These are phyloP conservation scores for Caenorhabditis tropicalis DNA, from an alignment of 1,140 invertebrate genomes.

Conservation along the genomic window DNA sequence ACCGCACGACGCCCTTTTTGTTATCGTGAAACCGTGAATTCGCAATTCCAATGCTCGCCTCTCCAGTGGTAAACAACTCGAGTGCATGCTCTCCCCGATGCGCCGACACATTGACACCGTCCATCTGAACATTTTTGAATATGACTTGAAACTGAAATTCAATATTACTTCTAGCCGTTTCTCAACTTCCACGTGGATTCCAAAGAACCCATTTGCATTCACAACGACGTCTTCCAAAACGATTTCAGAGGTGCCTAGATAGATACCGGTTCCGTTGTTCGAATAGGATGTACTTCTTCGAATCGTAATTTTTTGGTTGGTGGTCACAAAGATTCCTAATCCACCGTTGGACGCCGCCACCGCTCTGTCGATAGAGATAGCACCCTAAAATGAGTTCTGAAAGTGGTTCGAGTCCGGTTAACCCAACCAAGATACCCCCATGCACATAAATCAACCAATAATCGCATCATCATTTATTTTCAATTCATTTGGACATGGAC, in stretches of 20 bases:
- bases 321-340: neutral
- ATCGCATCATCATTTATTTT: slow-evolving; percentile 33
- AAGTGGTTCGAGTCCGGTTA: too few species aligned
- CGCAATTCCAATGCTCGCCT: slow-evolving; percentile 15
- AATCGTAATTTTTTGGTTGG: neutral
- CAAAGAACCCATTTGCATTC: slow-evolving; percentile 14
- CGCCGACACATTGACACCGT: slow-evolving; percentile 25
- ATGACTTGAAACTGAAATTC: neutral
- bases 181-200: neutral
- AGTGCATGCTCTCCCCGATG: slow-evolving; percentile 25
- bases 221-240: slow-evolving; percentile 13
- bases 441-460: slow-evolving; percentile 42
- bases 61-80: neutral
- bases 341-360: neutral
- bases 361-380: neutral
- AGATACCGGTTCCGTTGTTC: slow-evolving; percentile 1
- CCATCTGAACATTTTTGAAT: slow-evolving; percentile 8
- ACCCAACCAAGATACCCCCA: too few species aligned
- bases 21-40: slow-evolving; percentile 41
- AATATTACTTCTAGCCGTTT: slow-evolving; percentile 37
- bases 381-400: neutral
- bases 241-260: neutral
- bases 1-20: slow-evolving; percentile 27
- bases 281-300: neutral
- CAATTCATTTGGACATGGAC: slow-evolving; percentile 25